Percentiles rank a stretch among this genome's conserved stretches.
phyloP scores from a whole-genome alignment of 2,888 invertebrate genomes.

The Keiferia lycopersicella region DNA sequence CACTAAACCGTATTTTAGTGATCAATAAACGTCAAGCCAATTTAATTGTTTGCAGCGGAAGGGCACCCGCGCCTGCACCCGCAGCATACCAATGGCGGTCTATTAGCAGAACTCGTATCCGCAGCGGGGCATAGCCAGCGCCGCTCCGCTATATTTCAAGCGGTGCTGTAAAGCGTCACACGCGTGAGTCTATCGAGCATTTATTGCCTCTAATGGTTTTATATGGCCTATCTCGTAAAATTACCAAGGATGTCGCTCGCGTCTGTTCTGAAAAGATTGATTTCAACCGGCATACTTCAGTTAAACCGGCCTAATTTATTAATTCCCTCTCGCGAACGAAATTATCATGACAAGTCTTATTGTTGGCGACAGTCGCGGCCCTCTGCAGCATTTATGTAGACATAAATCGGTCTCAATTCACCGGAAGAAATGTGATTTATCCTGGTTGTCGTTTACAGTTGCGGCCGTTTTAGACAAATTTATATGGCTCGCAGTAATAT shows the following conservation, averaged over 20 bases:
- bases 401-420: constrained; percentile 12
- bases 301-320: constrained; percentile 38
- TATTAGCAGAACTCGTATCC: constrained; percentile 40
- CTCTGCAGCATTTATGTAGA: neutral
- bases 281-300: constrained; percentile 43
- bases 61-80: constrained; percentile 42
- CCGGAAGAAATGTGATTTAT: constrained; percentile 1
- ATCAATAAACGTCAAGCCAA: constrained; percentile 45
- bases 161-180: constrained; percentile 54
- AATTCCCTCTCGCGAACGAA: constrained; percentile 37
- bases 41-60: constrained; percentile 52
- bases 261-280: constrained; percentile 45
- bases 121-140: constrained; percentile 30
- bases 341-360: constrained; percentile 26
- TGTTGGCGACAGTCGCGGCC: neutral
- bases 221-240: constrained; percentile 59
- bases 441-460: constrained; percentile 12
- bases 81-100: constrained; percentile 47
- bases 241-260: constrained; percentile 48
- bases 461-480: constrained; percentile 14
- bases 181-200: constrained; percentile 52
- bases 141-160: constrained; percentile 46
- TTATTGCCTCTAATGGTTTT: constrained; percentile 65
- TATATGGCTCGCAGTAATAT: neutral
- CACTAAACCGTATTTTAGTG: constrained; percentile 39